Evolutionary conservation across 2,797 vertebrate genomes (phyloP), one percentile per base, ranked within the genome.

Genomic region (Octomys mimax): DNA sequence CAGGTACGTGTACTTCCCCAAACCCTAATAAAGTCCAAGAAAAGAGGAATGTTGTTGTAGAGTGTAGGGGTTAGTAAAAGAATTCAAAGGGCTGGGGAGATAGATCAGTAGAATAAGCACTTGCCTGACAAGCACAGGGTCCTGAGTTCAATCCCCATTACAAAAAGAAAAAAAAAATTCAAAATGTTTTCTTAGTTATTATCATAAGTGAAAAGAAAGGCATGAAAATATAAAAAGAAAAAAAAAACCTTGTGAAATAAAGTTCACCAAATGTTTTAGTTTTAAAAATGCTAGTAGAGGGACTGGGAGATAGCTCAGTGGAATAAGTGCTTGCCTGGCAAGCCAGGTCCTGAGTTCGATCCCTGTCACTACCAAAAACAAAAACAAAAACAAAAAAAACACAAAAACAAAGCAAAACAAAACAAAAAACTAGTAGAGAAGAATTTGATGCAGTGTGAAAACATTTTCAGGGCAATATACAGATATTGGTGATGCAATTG

Each of bases 181-280:
- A 36, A 54, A 85, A 46, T 19, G 0, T 9, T 91, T 62, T 86
- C 28, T 94, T 46, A 79, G 22, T 88, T 95, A 42, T 88, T 95
- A 28, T 24, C 12, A 62, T 46, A 36, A 73, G 6, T 46, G 57
- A 49, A 86, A 11, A 36, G 26, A 36, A 87, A 84, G 54, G 2
- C 4, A 21, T 68, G 4, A 89, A 18, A 81, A 70, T 8, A 90
- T 59, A 73, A 92, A 42, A 77, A 82, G 39, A 36, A 19, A 77
- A 75, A 77, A 75, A 59, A 22, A 89, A 71, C 6, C 6, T 73
- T 59, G 22, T 79, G 26, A 95, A 92, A 54, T 75, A 64, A 68
- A 33, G 5, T 57, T 49, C 16, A 70, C 54, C 12, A 70, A 83
- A 94, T n/a, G 49, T 86, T 94, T 92, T 36, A 87, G 11, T 24